Conservation (phyloP, 23 tunicate species). For the Phallusia fumigata region DNA sequence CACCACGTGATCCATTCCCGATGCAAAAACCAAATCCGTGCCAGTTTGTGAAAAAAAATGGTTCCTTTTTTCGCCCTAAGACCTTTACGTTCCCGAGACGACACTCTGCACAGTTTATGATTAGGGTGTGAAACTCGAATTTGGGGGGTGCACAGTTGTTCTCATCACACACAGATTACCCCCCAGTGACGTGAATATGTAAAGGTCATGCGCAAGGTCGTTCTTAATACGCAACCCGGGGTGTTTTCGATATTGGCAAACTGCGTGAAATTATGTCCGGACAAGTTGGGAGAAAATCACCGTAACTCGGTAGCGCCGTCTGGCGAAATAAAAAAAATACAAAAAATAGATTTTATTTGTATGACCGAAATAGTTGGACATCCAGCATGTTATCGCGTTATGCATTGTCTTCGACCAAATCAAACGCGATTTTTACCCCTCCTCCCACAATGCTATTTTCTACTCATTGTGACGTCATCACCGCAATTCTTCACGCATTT, state of each 20-base stretch:
- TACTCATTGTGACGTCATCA: too few species aligned
- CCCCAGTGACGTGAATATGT: neutral
- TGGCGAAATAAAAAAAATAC: neutral
- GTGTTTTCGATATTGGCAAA: neutral
- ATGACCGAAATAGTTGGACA: too few species aligned
- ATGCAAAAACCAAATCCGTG: too few species aligned
- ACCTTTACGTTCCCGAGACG: too few species aligned
- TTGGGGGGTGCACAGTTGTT: neutral
- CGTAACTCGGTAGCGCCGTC: neutral
- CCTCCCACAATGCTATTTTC: too few species aligned
- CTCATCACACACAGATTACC: neutral
- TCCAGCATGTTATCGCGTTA: too few species aligned
- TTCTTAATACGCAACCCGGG: neutral
- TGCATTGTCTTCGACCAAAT: neutral
- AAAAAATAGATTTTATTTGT: too few species aligned
- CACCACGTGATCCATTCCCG: neutral
- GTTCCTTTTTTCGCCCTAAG: too few species aligned
- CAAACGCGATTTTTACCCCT: too few species aligned
- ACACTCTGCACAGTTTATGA: neutral
- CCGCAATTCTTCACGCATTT: too few species aligned
- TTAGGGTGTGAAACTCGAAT: neutral
- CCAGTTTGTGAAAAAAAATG: too few species aligned
- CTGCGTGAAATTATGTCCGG: neutral
- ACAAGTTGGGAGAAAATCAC: neutral
- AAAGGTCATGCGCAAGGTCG: neutral